Base-by-base conservation (phyloP, 2,797 vertebrate species). In the Pseudochirops corinnae region DNA sequence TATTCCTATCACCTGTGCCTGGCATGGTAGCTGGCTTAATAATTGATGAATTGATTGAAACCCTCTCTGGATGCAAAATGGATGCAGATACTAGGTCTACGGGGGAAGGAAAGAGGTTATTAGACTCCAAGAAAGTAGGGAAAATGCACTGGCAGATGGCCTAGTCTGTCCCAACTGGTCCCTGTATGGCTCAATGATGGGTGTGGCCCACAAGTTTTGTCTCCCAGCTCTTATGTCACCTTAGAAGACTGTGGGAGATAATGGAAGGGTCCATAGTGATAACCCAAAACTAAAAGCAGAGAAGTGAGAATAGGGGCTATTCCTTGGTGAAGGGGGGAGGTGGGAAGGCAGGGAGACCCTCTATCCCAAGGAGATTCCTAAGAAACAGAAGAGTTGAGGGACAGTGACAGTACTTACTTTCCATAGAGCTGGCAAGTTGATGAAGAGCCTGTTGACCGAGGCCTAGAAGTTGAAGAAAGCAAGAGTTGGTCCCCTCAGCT, bases 371-470 rank as follows among this genome's bases (percentile, higher is more conserved):
- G 52, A 31, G 0, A 46, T 39, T 46, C n/a, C 18, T 21, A 39
- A 11, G 13, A n/a, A 74, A 74, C 74, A 55, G 11, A 29, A 91
- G 46, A 31, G 50, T n/a, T 28, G 0, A 29, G 28, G 28, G 50
- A 55, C 24, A 46, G 50, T 55, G 90, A 55, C 0, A 57, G 0
- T 53, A 97, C 98, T 98, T 52, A 98, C 98, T 97, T 52, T 94
- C 97, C 98, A 98, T 91, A 98, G 97, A 91, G 93, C 96, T 90
- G 95, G 16, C 50, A 97, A 93, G 96, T 56, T 95, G 95, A 98
- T 96, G 96, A 98, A 98, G 56, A 97, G 97, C 93, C 91, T 97
- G 97, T 96, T 98, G 97, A 95, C 97, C 31, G 96, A 97, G 93
- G 98, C 98, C 98, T 98, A 92, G 91, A 97, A 97, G 92, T 93